phyloP scores from a whole-genome alignment of 2,113 vertebrate species.

The Apus apus region DNA sequence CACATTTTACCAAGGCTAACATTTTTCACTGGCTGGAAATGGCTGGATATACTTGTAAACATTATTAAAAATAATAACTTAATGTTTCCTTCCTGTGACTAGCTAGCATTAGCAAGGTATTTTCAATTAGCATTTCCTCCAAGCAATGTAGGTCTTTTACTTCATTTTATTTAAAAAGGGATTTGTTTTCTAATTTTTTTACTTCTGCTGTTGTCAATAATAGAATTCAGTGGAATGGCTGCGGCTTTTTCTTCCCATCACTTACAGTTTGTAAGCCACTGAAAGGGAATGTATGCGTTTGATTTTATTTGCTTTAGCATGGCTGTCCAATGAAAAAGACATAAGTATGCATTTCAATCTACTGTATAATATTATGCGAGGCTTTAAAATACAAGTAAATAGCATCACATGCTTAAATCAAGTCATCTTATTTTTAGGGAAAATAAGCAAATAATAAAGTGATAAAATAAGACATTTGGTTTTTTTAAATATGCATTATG shows the following conservation, averaged over 20 bases:
- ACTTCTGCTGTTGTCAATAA: conserved; percentile 79
- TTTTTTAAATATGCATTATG: neutral
- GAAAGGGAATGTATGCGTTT: conserved; percentile 65
- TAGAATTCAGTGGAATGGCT: conserved; percentile 64
- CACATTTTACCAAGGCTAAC: conserved; percentile 87
- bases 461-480: conserved; percentile 59
- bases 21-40: conserved; percentile 91
- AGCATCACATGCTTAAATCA: conserved; percentile 63
- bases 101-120: conserved; percentile 87
- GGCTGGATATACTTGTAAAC: conserved; percentile 93
- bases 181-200: conserved; percentile 83
- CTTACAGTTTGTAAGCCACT: conserved; percentile 65
- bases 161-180: conserved; percentile 81
- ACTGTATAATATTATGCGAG: conserved; percentile 44
- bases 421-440: conserved; percentile 65
- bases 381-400: conserved; percentile 78
- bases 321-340: conserved; percentile 68
- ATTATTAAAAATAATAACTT: conserved; percentile 97
- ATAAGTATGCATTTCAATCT: conserved; percentile 73
- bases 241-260: conserved; percentile 68
- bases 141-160: conserved; percentile 79
- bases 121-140: conserved; percentile 88
- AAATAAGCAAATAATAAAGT: conserved; percentile 67
- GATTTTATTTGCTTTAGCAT: conserved; percentile 78
- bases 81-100: conserved; percentile 91